Evolutionary conservation across 2,113 vertebrate genomes (phyloP), one percentile per base, ranked within the genome.

Genomic region (Pimephales promelas): DNA sequence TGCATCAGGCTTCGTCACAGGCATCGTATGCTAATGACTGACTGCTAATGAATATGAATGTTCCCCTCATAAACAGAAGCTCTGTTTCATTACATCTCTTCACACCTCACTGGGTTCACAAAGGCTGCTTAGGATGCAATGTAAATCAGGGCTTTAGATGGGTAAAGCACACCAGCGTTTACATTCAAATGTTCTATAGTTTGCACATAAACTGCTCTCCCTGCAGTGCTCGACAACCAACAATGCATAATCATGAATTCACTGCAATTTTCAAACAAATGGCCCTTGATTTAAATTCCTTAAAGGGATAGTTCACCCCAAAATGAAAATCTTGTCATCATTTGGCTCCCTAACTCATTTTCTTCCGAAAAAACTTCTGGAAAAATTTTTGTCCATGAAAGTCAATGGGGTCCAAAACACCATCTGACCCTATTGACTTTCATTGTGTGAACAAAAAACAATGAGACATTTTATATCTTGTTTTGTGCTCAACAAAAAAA

Each of bases 1-100:
- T n/a, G 85, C 88, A 92, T 91, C 82, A 79, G 89, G 89, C 84
- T 91, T 88, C 92, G 92, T 92, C 94, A 90, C 90, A 13, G 90
- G 90, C 91, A 86, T 93, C 92, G 88, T 88, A 94, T 92, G 95
- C 92, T 95, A 94, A 95, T 92, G 94, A 68, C 62, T 56, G 62
- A 90, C 88, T 88, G 91, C 94, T 97, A 95, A 97, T 97, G 96
- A 97, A 97, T 97, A 97, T 95, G 95, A 96, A 97, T 96, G 91
- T 81, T 73, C 91, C 89, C 93, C 88, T 95, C 95, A 93, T 92
- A 89, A 93, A 85, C 78, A 83, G 85, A 93, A 88, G 93, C 92
- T 88, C 93, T 49, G 93, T 95, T 94, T 94, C 96, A 95, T 97
- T 96, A 95, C 94, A 93, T 94, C 93, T 93, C 95, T 96, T 95